These are phyloP conservation scores for Platorchestia sp. DNA, from an alignment of 1,140 invertebrate species.

Conservation along the genomic window DNA sequence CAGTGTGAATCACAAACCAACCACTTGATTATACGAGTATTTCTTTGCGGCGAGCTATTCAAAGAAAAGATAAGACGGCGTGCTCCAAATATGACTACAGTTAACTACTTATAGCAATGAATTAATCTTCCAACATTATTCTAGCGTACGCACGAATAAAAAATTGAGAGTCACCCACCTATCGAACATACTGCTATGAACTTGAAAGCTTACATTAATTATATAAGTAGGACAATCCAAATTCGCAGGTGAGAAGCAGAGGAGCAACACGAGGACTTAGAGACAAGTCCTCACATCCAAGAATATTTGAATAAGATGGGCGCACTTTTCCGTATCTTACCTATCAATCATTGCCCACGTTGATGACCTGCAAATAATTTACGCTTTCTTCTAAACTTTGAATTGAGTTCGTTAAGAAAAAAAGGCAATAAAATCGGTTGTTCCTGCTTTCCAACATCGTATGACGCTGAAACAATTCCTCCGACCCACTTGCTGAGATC, in stretches of 20 bases:
- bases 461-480: background rate
- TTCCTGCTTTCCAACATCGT: background rate
- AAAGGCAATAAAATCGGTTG: background rate
- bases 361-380: background rate
- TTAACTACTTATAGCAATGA: background rate
- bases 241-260: no score
- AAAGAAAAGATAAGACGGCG: background rate
- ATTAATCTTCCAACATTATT: background rate
- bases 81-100: background rate
- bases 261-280: no score
- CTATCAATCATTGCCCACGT: no score
- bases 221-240: background rate
- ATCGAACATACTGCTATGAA: background rate
- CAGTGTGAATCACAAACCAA: conserved; percentile 7
- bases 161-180: background rate
- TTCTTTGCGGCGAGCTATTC: background rate
- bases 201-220: background rate
- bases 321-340: no score
- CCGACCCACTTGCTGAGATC: background rate
- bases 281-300: no score
- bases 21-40: background rate
- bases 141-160: background rate
- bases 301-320: no score
- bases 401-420: background rate
- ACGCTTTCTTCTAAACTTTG: background rate